Percentiles rank a stretch among this genome's conserved stretches.
Evolutionary conservation across 2,888 invertebrate species (phyloP).

Genomic region (Catocala fraxini): DNA sequence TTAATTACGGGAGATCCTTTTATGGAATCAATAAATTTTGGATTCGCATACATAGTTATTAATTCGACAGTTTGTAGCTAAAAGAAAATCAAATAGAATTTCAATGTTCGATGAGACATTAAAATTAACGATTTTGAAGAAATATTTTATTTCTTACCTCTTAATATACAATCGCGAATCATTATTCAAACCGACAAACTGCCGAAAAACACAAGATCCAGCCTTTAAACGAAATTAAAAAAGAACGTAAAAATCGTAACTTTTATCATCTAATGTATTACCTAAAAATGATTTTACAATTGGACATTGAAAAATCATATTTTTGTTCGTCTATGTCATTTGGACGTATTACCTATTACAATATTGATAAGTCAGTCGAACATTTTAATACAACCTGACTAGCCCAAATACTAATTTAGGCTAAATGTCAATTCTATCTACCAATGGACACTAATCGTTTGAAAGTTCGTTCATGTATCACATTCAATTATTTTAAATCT

Average conservation of each 20-base stretch:
- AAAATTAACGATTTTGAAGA: no score
- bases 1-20: constrained; percentile 73
- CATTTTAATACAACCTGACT: constrained; percentile 71
- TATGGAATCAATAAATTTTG: constrained; percentile 63
- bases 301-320: constrained; percentile 62
- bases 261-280: constrained; percentile 46
- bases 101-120: neutral
- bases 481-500: constrained; percentile 80
- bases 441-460: constrained; percentile 61
- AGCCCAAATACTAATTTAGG: constrained; percentile 47
- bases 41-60: constrained; percentile 41
- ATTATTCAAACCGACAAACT: constrained; percentile 27
- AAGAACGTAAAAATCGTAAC: constrained; percentile 43
- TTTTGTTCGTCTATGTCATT: constrained; percentile 60
- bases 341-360: constrained; percentile 73
- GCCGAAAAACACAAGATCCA: constrained; percentile 51
- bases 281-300: constrained; percentile 61
- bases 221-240: constrained; percentile 44
- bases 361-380: constrained; percentile 79
- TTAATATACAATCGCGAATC: no score
- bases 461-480: constrained; percentile 74
- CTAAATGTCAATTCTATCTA: constrained; percentile 55
- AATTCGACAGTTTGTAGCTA: constrained; percentile 45
- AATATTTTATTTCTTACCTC: no score
- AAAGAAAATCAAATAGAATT: neutral